phyloP scores from a whole-genome alignment of 2,888 invertebrate species.

The Hypolimnas misippus region DNA sequence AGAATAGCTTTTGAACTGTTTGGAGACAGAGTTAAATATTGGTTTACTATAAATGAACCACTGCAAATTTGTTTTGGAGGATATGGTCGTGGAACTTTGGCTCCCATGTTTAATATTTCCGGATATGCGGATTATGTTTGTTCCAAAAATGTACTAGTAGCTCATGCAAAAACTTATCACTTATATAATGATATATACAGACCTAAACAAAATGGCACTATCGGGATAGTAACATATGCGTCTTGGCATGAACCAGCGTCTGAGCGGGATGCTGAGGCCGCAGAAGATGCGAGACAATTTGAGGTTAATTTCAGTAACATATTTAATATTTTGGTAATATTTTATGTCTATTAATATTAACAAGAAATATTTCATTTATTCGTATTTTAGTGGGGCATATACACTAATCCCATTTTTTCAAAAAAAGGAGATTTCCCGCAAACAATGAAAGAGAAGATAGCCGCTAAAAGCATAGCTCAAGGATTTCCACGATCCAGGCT shows the following conservation, averaged over 20 bases:
- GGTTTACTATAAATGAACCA: conserved; percentile 84
- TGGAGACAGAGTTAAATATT: conserved; percentile 73
- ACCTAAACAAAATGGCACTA: conserved; percentile 58
- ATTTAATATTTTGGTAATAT: too few species aligned
- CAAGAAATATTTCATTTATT: not conserved
- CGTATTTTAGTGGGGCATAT: conserved; percentile 78
- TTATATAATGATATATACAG: conserved; percentile 60
- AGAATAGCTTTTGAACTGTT: conserved; percentile 60
- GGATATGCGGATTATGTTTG: conserved; percentile 74
- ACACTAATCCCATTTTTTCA: conserved; percentile 84
- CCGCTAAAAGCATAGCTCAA: conserved; percentile 76
- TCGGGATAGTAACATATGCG: conserved; percentile 79
- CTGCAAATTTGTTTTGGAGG: conserved; percentile 58
- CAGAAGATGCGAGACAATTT: conserved; percentile 60
- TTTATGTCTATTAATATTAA: too few species aligned
- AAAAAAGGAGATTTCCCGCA: conserved; percentile 84
- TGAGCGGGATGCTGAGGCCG: conserved; percentile 63
- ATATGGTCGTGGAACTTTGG: conserved; percentile 59
- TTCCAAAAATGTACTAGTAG: conserved; percentile 70
- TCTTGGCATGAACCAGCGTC: conserved; percentile 74
- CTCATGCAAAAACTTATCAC: conserved; percentile 76
- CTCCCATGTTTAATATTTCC: conserved; percentile 57
- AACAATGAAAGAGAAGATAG: conserved; percentile 81
- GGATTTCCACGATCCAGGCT: conserved; percentile 69
- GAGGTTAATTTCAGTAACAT: conserved; percentile 18